Evolutionary conservation across 2,113 vertebrate species (phyloP).

Genomic region (Pedetes capensis): DNA sequence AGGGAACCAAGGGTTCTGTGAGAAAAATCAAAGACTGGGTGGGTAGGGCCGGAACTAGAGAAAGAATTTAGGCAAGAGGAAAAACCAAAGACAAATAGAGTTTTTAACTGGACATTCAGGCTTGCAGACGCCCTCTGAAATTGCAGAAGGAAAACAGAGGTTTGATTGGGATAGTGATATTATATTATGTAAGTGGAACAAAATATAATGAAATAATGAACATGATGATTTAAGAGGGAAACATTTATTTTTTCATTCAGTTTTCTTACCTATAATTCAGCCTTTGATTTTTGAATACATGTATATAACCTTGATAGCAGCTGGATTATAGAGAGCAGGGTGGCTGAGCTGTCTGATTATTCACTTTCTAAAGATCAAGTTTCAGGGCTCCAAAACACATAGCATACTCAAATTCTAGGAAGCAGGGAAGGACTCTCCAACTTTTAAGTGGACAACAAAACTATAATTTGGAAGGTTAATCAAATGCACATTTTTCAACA

Average conservation of each 20-base stretch:
- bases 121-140: not conserved
- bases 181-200: not conserved
- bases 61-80: slow-evolving; percentile 36
- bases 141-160: not conserved
- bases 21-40: slow-evolving; percentile 65
- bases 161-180: not conserved
- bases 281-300: not conserved
- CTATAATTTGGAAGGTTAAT: not conserved
- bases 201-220: not conserved
- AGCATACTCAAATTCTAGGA: not conserved
- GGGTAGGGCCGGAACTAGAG: slow-evolving; percentile 23
- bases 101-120: not conserved
- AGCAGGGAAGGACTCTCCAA: not conserved
- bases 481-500: not conserved
- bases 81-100: slow-evolving; percentile 1
- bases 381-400: not conserved
- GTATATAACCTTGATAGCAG: not conserved
- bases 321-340: not conserved
- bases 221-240: not conserved
- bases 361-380: not conserved
- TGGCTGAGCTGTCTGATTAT: not conserved
- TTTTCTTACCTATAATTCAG: not conserved
- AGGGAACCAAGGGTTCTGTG: slow-evolving; percentile 46
- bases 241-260: not conserved
- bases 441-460: not conserved